These are phyloP conservation scores for Drosophila monieri DNA, from an alignment of 2,888 invertebrate genomes.

Conservation along the genomic window DNA sequence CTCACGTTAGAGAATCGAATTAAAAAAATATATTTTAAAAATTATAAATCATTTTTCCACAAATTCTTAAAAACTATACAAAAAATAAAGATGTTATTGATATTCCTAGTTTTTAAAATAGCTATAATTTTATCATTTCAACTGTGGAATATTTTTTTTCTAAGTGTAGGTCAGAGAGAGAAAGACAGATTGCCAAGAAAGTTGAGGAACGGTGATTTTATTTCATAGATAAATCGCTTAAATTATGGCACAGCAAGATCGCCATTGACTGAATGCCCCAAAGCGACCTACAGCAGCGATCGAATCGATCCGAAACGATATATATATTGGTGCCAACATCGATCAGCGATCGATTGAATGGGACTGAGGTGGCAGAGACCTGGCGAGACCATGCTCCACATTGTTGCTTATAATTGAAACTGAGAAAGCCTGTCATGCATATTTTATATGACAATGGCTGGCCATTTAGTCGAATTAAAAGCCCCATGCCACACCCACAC, in stretches of 20 bases:
- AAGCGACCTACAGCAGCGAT: conserved; percentile 80
- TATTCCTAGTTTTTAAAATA: too few species aligned
- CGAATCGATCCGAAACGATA: conserved; percentile 65
- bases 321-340: conserved; percentile 55
- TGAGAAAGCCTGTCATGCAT: conserved; percentile 72
- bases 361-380: conserved; percentile 37
- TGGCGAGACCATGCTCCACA: conserved; percentile 21
- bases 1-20: too few species aligned
- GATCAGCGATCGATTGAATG: conserved; percentile 57
- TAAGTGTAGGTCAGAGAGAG: conserved; percentile 6
- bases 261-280: conserved; percentile 62
- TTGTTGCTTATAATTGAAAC: conserved; percentile 39
- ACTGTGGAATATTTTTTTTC: not conserved
- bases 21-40: not conserved
- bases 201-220: conserved; percentile 73
- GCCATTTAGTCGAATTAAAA: conserved; percentile 72
- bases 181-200: conserved; percentile 38
- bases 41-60: not conserved
- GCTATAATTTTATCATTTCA: too few species aligned
- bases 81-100: too few species aligned
- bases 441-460: conserved; percentile 57
- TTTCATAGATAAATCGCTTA: conserved; percentile 81
- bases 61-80: too few species aligned
- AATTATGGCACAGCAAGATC: conserved; percentile 76
- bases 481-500: conserved; percentile 47